These are phyloP conservation scores for Drosophila pectinifera DNA, from an alignment of 1,140 invertebrate species.

Conservation along the genomic window DNA sequence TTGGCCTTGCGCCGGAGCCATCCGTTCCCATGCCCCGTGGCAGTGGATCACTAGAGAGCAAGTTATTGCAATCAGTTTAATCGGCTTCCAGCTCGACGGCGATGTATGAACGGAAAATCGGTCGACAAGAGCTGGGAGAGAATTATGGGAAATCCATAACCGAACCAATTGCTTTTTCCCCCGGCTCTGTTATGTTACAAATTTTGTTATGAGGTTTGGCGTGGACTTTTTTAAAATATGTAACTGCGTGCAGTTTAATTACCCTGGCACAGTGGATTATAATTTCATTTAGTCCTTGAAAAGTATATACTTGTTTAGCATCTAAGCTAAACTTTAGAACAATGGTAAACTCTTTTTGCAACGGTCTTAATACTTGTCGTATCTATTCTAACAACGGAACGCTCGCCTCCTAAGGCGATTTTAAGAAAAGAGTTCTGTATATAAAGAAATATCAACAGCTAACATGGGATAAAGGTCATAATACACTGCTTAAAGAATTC, in stretches of 20 bases:
- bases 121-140: neutral
- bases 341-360: neutral
- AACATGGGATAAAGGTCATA: neutral
- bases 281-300: too few relatives aligned
- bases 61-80: conserved; percentile 16
- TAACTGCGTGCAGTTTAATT: too few relatives aligned
- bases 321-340: too few relatives aligned
- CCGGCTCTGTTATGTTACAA: neutral
- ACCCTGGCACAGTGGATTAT: too few relatives aligned
- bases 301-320: too few relatives aligned
- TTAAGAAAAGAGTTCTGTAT: neutral
- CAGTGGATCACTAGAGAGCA: conserved; percentile 4
- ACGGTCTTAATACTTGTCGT: too few relatives aligned
- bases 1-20: neutral
- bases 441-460: neutral
- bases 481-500: neutral
- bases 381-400: too few relatives aligned
- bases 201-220: neutral
- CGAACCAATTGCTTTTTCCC: neutral
- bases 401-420: too few relatives aligned
- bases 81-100: conserved; percentile 3
- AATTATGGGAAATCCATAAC: conserved; percentile 40
- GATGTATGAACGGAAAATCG: conserved; percentile 1
- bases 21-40: neutral
- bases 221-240: too few relatives aligned